Percentiles rank a stretch among this genome's conserved stretches.
Conservation (phyloP, 37 sponge, comb jelly and placozoan species). For the Hexactinellida sp. region DNA sequence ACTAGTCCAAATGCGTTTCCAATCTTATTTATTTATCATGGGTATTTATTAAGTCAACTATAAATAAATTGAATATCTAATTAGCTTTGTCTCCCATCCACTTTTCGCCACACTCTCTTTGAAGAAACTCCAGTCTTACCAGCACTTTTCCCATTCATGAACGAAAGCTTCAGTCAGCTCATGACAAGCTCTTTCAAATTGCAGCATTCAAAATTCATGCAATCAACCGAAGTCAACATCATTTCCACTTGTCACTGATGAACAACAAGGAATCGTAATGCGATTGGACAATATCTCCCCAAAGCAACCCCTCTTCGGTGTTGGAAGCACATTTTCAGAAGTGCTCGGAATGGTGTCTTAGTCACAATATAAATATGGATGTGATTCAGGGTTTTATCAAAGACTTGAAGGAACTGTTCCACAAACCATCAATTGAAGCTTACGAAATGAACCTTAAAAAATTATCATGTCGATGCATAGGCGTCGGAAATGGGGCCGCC, state of each 20-base stretch:
- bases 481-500: no score
- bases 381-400: background rate
- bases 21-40: no score
- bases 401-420: background rate
- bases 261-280: constrained; percentile 24
- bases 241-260: constrained; percentile 30
- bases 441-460: background rate
- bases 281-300: constrained; percentile 21
- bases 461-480: background rate
- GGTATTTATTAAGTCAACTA: no score
- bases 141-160: constrained; percentile 19
- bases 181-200: constrained; percentile 16
- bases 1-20: no score
- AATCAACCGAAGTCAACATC: background rate
- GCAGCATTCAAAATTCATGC: background rate
- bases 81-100: no score
- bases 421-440: background rate
- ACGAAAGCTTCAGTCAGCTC: constrained; percentile 14
- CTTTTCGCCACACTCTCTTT: no score
- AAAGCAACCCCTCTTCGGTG: constrained; percentile 20
- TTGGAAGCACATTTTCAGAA: no score
- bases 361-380: background rate
- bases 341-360: constrained; percentile 21
- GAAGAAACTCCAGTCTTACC: background rate
- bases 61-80: no score